Evolutionary conservation across 2,797 vertebrate species (phyloP).

Genomic region (Florisuga fusca): DNA sequence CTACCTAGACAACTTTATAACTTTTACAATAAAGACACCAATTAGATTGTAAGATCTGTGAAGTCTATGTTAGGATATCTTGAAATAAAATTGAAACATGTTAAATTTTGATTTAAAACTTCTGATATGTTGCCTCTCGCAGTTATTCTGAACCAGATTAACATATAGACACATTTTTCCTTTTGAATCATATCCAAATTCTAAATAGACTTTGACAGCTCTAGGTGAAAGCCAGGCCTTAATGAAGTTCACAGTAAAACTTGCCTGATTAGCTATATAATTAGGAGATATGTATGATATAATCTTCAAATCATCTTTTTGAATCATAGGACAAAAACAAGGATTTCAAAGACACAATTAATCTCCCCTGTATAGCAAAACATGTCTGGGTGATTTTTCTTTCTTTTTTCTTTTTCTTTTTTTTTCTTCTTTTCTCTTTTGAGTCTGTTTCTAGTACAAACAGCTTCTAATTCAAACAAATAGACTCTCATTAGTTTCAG

Average conservation of each 20-base stretch:
- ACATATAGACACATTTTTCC: background rate
- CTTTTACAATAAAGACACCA: background rate
- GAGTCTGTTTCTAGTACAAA: background rate
- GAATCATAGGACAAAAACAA: background rate
- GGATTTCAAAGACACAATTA: background rate
- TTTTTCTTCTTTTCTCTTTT: background rate
- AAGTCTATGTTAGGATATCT: background rate
- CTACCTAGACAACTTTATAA: background rate
- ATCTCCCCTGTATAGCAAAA: background rate
- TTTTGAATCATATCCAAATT: background rate
- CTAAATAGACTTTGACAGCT: background rate
- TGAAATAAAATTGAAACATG: background rate
- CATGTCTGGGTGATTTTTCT: background rate
- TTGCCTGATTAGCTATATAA: background rate
- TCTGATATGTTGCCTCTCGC: background rate
- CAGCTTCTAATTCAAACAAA: background rate
- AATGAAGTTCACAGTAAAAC: background rate
- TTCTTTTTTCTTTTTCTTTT: rapidly evolving
- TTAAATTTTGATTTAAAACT: background rate
- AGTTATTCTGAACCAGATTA: background rate
- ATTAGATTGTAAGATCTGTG: background rate
- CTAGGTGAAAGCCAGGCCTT: background rate
- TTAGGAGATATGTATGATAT: background rate
- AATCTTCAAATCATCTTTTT: background rate
- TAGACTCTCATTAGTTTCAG: background rate